Base-by-base conservation (phyloP, 2,888 invertebrate species). In the Eupithecia dodoneata region DNA sequence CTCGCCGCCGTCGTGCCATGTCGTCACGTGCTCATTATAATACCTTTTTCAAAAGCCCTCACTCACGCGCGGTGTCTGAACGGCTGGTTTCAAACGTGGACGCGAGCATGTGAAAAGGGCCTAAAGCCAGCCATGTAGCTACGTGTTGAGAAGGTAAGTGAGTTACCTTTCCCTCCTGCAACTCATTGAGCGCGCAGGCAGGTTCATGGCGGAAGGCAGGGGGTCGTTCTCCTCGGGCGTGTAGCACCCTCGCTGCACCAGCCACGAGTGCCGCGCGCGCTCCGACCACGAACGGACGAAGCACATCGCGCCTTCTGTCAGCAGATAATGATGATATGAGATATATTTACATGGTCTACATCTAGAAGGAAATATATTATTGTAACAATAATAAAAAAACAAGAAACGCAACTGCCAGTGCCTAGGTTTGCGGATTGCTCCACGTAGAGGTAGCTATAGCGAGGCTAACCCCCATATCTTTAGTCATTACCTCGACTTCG, bases 181-280 rank as follows among this genome's bases (percentile, higher is more conserved):
- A 52, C 90, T 83, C 93, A 94, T 93, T 7, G 93, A 84, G 83
- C 93, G 87, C 2, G 87, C 90, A 4, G 93, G 92, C 3, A 84
- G 81, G 59, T 80, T 83, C 84, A 93, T 81, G 4, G 87, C 80
- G 67, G 83, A 83, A 9, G 89, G 90, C 45, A 91, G 83, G 2
- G 85, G 81, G 77, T 93, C 93, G 2, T 87, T 87, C 12, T 79
- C 75, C 44, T 74, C 72, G 6, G 88, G 75, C 76, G 86, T 85
- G 83, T 94, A 94, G 83, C 95, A 95, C 7, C 95, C 95, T 73
- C 95, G 87, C 83, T 95, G 94, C 67, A 94, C 93, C 75, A 94
- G 89, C 94, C 94, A 94, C 10, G 93, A 88, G 79, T 92, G 90
- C 30, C 85, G 90, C 15, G 89, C 88, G 0, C 95, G 91, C 66